Evolutionary conservation across 2,797 vertebrate species (phyloP), one percentile per base, ranked within the genome.

Genomic region (Micropoecilia bifurca): DNA sequence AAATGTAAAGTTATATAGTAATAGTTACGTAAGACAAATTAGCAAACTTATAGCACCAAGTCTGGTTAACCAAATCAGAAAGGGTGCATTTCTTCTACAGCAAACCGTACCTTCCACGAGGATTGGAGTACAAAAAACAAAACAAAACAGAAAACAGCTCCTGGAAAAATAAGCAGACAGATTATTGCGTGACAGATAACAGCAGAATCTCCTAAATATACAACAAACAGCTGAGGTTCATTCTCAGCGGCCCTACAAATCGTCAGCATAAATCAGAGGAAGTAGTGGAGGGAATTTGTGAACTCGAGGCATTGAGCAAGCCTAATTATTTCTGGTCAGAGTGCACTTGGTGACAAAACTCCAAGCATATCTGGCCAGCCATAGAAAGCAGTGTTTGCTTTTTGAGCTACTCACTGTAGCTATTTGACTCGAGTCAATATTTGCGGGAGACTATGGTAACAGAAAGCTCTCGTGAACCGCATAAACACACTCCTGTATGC

Each of bases 391-490:
- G 76, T 80, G 79, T 91, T 93, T 92, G 85, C 82, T n/a, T 90
- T 91, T 91, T 46, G 16, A 86, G 75, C 78, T 57, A 68, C 87
- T 92, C 87, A 85, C 87, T 90, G 92, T 86, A 85, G 88, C 86
- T 84, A 83, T 92, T 92, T 87, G 83, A 75, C 85, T 90, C 22
- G 12, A 55, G 91, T 92, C 91, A 93, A 94, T 93, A 94, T 95
- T 95, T 95, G 90, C 85, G 87, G 88, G 87, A 88, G 92, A 87
- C 87, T 94, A 90, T 92, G 90, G 91, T 89, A 91, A 93, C 93
- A 92, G 87, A 87, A 84, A 77, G 84, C 84, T 83, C 87, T 80
- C 85, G 84, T 88, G 66, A 90, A 87, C 86, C 81, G 33, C 84
- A 86, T 80, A 87, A 91, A 90, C 88, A 93, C 83, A 83, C 73